A percentile compares a stretch with the other conserved stretches of the same genome.
phyloP scores from a whole-genome alignment of 2,113 vertebrate species.

The Cichladusa arquata region DNA sequence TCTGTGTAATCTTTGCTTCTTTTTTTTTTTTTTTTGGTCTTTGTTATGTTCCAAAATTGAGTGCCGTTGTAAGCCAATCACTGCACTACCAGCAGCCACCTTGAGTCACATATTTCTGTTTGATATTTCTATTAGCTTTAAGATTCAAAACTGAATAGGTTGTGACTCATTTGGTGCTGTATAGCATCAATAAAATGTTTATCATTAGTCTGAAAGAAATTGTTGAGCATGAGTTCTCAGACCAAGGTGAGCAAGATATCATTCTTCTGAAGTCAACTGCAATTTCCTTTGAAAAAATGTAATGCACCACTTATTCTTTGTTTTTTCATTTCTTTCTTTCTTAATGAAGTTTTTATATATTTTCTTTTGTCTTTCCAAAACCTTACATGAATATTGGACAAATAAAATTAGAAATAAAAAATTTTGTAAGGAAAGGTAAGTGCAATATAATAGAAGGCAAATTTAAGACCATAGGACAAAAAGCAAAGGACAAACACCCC shows the following conservation, averaged over 20 bases:
- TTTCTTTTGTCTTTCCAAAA: not conserved
- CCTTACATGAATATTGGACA: not conserved
- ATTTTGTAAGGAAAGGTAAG: not conserved
- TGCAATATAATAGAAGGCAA: not conserved
- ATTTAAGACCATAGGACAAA: rapidly evolving
- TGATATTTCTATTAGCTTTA: not conserved
- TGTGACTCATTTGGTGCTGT: not conserved
- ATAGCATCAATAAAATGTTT: not conserved
- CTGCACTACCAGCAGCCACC: not conserved
- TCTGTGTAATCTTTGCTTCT: not conserved
- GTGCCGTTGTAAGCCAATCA: not conserved
- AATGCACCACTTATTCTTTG: rapidly evolving
- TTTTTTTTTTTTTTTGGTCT: not conserved
- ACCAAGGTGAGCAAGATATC: not conserved
- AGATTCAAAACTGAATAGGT: not conserved
- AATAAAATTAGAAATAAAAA: not conserved
- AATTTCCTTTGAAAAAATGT: not conserved
- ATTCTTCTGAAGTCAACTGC: not conserved
- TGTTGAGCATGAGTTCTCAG: not conserved
- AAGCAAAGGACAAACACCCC: not conserved
- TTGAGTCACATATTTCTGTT: not conserved
- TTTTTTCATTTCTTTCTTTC: not conserved
- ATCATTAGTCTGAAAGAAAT: not conserved
- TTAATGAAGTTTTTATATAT: not conserved
- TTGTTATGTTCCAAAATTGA: not conserved